A percentile compares a stretch with the other conserved stretches of the same genome.
phyloP scores from a whole-genome alignment of 2,797 vertebrate species.

The Rhinogobio ventralis region DNA sequence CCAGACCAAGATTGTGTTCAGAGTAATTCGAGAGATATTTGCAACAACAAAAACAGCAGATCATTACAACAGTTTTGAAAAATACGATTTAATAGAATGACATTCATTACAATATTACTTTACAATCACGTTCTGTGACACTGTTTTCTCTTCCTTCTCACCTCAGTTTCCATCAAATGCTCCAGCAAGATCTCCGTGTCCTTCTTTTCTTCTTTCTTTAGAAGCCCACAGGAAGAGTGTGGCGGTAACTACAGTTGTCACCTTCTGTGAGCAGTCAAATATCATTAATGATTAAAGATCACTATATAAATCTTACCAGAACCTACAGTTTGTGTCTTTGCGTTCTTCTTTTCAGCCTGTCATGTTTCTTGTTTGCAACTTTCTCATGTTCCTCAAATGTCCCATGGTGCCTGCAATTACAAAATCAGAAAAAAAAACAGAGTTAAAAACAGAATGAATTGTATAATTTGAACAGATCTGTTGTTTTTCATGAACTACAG shows the following conservation, averaged over 20 bases:
- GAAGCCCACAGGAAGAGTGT: slow-evolving; percentile 93
- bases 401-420: slow-evolving; percentile 81
- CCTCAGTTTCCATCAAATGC: slow-evolving; percentile 97
- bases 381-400: slow-evolving; percentile 97
- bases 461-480: no score
- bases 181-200: slow-evolving; percentile 94
- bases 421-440: background rate
- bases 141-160: slow-evolving; percentile 57
- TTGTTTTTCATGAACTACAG: no score
- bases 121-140: background rate
- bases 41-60: background rate
- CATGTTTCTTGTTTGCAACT: slow-evolving; percentile 95
- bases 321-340: slow-evolving; percentile 93
- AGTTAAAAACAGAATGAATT: no score
- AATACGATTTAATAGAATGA: background rate
- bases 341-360: slow-evolving; percentile 95
- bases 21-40: slow-evolving; percentile 95
- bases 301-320: no score
- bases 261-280: slow-evolving; percentile 62
- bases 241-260: slow-evolving; percentile 75
- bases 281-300: background rate
- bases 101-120: background rate
- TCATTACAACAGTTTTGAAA: background rate
- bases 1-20: slow-evolving; percentile 97
- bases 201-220: slow-evolving; percentile 94